Evolutionary conservation across 2,113 vertebrate genomes (phyloP).

Genomic region (Eublepharis macularius): DNA sequence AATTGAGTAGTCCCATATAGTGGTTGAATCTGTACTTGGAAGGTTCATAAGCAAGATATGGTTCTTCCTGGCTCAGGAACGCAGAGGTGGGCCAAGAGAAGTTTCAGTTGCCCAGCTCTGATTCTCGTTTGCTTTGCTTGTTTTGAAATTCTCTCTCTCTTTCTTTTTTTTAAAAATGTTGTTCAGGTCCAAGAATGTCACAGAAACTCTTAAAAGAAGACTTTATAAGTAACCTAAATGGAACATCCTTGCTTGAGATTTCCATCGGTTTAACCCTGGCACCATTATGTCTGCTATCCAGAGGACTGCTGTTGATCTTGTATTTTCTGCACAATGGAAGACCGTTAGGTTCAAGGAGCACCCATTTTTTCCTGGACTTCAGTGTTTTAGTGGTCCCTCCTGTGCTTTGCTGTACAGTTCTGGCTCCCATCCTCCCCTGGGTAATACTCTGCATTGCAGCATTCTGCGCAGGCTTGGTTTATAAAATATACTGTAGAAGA

Average conservation of each 20-base stretch:
- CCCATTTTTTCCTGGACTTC: constrained; percentile 85
- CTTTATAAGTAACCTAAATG: constrained; percentile 91
- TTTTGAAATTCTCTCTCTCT: neutral
- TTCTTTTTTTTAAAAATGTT: constrained; percentile 31
- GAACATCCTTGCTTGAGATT: constrained; percentile 88
- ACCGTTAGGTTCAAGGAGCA: constrained; percentile 63
- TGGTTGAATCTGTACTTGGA: neutral
- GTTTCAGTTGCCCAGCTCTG: neutral
- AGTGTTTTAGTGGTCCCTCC: constrained; percentile 80
- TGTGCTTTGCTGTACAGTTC: constrained; percentile 82
- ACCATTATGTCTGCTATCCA: constrained; percentile 82
- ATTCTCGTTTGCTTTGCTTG: neutral
- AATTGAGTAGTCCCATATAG: neutral
- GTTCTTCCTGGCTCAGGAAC: neutral
- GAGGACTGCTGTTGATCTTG: constrained; percentile 84
- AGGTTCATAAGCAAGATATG: neutral
- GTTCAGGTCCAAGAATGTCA: constrained; percentile 78
- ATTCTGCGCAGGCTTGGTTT: constrained; percentile 65
- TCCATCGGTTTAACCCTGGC: constrained; percentile 78
- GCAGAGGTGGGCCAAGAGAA: neutral
- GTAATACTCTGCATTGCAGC: constrained; percentile 63
- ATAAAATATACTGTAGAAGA: constrained; percentile 66
- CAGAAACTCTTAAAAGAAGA: constrained; percentile 85
- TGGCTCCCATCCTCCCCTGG: constrained; percentile 74
- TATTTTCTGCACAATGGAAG: constrained; percentile 66